Base-by-base conservation (phyloP, 2,113 vertebrate genomes). In the Chitala chitala region DNA sequence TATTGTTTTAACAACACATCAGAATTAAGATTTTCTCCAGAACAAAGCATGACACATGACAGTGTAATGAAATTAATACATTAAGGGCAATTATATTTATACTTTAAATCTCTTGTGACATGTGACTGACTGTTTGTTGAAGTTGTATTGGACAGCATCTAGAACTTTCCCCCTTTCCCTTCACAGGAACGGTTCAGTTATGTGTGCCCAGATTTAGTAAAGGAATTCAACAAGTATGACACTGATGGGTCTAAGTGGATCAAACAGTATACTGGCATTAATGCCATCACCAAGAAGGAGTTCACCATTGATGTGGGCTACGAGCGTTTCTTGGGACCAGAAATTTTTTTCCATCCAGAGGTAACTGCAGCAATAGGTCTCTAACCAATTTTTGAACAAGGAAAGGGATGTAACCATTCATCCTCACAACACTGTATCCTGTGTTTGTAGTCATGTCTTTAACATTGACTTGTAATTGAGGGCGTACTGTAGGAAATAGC, bases 331-430 rank as follows among this genome's bases (percentile, higher is more conserved):
- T 87, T 98, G 84, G 96, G 96, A 26, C 96, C 96, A 0, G 96
- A 99, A 87, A 98, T 99, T 80, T 99, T 98, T 89, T 99, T 98
- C 87, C 96, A 99, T 81, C 96, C 96, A 58, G 96, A 99, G 92
- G 96, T 96, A 76, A 85, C n/a, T 44, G 1, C 17, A 59, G 56
- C 26, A 59, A 59, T 29, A 17, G 17, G 17, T 20, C 29, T 31
- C 29, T 17, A 29, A 61, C 15, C 58, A 36, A 17, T 61, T 61
- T 61, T 26, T 38, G 38, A n/a, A n/a, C n/a, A n/a, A n/a, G n/a
- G n/a, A n/a, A 33, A 61, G 6, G 26, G 29, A 33, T 33, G 26
- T 15, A 22, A 8, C 1, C 24, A 59, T 59, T 59, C 6, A 2
- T 36, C 26, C 58, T n/a, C 31, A 36, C 31, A 38, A 33, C 58